Evolutionary conservation across 2,797 vertebrate species (phyloP).

Genomic region (Thripadectes ignobilis): DNA sequence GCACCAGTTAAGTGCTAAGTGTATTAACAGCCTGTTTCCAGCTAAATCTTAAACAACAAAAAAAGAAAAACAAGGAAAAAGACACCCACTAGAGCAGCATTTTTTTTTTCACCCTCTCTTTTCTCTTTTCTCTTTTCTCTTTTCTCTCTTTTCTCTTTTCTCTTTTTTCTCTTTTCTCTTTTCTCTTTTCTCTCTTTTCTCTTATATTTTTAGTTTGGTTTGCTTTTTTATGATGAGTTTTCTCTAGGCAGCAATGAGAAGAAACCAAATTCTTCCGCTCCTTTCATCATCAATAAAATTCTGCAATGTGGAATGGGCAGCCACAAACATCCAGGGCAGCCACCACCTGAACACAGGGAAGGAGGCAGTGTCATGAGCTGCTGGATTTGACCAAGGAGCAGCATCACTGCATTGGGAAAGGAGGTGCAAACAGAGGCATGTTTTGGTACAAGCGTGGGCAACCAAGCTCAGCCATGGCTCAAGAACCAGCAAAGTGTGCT

Average conservation of each 20-base stretch:
- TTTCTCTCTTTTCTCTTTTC: background rate
- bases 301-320: background rate
- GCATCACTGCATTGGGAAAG: background rate
- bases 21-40: background rate
- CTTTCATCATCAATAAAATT: background rate
- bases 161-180: background rate
- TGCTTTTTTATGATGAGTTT: background rate
- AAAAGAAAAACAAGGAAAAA: background rate
- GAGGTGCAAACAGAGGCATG: background rate
- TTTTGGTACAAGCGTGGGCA: background rate
- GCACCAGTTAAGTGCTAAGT: background rate
- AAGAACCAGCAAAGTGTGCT: background rate
- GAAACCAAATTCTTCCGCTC: background rate
- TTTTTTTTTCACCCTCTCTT: background rate
- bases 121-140: background rate
- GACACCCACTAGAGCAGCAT: rapidly evolving
- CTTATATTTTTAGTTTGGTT: background rate
- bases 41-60: background rate
- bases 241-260: background rate
- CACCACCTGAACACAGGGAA: background rate
- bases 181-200: background rate
- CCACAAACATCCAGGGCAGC: rapidly evolving
- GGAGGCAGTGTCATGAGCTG: background rate
- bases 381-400: background rate
- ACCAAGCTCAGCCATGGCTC: rapidly evolving